These are phyloP conservation scores for Arizona elegans DNA, from an alignment of 2,113 vertebrate genomes.

Conservation along the genomic window DNA sequence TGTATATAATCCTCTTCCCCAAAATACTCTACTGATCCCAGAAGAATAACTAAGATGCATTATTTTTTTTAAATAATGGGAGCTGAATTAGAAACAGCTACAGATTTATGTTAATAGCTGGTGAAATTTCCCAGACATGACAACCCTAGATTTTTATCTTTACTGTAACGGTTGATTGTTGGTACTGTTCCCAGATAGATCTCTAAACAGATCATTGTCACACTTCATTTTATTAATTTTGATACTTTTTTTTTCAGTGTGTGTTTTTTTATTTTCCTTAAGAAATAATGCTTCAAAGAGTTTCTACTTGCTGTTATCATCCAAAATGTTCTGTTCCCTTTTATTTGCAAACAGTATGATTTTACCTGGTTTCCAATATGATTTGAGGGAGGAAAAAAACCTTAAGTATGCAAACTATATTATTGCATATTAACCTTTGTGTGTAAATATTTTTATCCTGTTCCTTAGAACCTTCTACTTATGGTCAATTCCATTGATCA, in stretches of 20 bases:
- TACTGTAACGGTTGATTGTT: neutral
- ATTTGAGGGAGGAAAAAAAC: neutral
- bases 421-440: constrained; percentile 52
- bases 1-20: neutral
- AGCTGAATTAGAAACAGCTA: neutral
- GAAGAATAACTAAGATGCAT: neutral
- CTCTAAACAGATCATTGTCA: constrained; percentile 41
- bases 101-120: neutral
- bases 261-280: neutral
- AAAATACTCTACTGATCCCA: neutral
- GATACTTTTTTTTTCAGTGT: neutral
- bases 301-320: neutral
- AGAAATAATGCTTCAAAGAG: neutral
- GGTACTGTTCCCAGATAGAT: constrained; percentile 20
- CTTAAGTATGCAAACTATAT: constrained; percentile 59
- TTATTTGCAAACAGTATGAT: constrained; percentile 61
- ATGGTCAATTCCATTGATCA: neutral
- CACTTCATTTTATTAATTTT: neutral
- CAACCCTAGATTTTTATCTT: neutral
- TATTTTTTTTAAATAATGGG: neutral
- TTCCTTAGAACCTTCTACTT: constrained; percentile 66
- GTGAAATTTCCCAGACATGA: neutral
- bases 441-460: constrained; percentile 68
- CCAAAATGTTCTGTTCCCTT: constrained; percentile 57
- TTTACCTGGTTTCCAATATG: constrained; percentile 50